Percentiles rank a stretch among this genome's conserved stretches.
phyloP scores from a whole-genome alignment of 2,888 invertebrate species.

The Napeogenes inachia region DNA sequence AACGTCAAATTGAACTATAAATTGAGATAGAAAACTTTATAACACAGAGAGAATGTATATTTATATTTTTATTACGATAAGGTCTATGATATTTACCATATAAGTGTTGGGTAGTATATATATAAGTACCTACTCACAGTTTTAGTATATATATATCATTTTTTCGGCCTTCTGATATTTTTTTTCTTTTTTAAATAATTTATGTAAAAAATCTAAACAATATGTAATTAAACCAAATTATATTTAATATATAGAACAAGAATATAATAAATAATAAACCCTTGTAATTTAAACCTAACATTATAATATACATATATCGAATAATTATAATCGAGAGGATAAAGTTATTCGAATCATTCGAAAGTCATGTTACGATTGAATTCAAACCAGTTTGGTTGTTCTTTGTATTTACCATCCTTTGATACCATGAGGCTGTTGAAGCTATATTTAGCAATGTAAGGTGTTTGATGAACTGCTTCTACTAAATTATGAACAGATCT shows the following conservation, averaged over 20 bases:
- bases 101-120: no score
- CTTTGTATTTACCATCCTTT: constrained; percentile 21
- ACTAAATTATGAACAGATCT: neutral
- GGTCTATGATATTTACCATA: no score
- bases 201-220: no score
- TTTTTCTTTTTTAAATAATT: no score
- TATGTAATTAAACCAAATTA: no score
- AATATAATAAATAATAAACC: neutral
- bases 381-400: constrained; percentile 20
- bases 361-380: constrained; percentile 30
- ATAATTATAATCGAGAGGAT: constrained; percentile 13
- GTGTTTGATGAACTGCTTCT: neutral
- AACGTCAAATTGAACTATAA: no score
- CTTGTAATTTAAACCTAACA: neutral
- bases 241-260: neutral
- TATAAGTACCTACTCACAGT: no score
- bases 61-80: no score
- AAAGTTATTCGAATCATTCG: constrained; percentile 48
- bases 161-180: no score
- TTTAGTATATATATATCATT: no score
- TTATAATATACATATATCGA: neutral
- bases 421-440: constrained; percentile 10
- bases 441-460: constrained; percentile 11
- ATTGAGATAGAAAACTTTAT: no score
- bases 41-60: no score